These are phyloP conservation scores for Clamator glandarius DNA, from an alignment of 2,797 vertebrate species.

Conservation along the genomic window DNA sequence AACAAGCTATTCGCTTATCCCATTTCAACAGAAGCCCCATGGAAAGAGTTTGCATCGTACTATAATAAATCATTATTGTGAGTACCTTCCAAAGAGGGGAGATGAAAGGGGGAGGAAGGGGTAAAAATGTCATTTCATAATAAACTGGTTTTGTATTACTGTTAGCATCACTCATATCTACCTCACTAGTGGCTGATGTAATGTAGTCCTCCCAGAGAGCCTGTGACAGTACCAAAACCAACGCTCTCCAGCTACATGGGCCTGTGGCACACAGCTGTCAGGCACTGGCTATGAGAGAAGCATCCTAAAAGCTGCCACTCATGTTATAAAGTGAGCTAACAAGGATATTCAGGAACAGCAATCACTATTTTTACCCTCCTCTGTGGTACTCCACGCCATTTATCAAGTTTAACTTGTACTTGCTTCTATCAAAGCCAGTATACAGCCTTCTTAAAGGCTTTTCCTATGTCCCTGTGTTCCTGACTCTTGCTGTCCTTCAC, in stretches of 20 bases:
- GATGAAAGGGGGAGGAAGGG: not conserved
- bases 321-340: not conserved
- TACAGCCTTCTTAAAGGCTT: not conserved
- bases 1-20: not conserved
- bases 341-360: not conserved
- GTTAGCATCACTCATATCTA: not conserved
- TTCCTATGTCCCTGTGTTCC: not conserved
- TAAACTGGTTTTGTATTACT: not conserved
- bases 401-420: not conserved
- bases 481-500: not conserved
- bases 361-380: not conserved
- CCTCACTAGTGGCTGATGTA: not conserved
- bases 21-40: not conserved
- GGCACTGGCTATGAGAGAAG: fast-evolving
- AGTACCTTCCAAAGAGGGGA: not conserved
- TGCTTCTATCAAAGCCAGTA: not conserved
- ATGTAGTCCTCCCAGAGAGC: not conserved
- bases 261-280: fast-evolving
- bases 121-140: not conserved
- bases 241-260: not conserved
- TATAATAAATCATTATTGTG: not conserved
- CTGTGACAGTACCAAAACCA: fast-evolving
- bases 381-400: not conserved
- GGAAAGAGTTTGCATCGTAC: not conserved
- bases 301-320: not conserved